These are phyloP conservation scores for Bombyx mandarina DNA, from an alignment of 1,140 invertebrate genomes.

Conservation along the genomic window DNA sequence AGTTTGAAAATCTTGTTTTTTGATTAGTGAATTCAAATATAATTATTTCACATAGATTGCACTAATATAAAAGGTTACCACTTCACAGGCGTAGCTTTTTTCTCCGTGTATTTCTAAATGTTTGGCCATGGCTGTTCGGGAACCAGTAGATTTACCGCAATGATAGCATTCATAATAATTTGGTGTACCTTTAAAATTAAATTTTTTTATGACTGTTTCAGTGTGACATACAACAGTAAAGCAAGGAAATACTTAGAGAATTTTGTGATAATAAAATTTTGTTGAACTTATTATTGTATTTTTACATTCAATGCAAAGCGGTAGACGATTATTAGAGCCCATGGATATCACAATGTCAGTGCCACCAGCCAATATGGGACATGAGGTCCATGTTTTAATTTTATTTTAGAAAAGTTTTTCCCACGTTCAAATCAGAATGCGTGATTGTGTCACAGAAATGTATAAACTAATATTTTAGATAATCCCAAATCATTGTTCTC, in stretches of 20 bases:
- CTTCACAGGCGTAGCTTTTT: constrained; percentile 51
- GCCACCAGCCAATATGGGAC: no score
- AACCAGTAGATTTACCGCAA: constrained; percentile 49
- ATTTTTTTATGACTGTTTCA: no score
- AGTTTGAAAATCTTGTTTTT: no score
- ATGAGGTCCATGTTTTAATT: no score
- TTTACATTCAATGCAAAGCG: not conserved
- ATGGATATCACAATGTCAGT: no score
- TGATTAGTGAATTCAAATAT: no score
- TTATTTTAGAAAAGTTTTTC: no score
- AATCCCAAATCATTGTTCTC: no score
- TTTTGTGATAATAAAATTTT: not conserved
- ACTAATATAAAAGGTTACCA: constrained; percentile 28
- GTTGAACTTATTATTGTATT: not conserved
- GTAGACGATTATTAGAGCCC: constrained; percentile 3
- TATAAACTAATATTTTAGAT: no score
- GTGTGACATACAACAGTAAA: not conserved
- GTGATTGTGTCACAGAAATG: no score
- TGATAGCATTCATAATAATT: constrained; percentile 43
- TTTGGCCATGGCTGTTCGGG: constrained; percentile 49
- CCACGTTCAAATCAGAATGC: no score
- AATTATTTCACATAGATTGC: no score
- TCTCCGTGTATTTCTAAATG: constrained; percentile 60
- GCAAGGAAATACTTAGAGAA: not conserved
- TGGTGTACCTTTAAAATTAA: constrained; percentile 21